Conservation (phyloP, 2,888 invertebrate genomes). For the Thecocarcelia acutangulata region DNA sequence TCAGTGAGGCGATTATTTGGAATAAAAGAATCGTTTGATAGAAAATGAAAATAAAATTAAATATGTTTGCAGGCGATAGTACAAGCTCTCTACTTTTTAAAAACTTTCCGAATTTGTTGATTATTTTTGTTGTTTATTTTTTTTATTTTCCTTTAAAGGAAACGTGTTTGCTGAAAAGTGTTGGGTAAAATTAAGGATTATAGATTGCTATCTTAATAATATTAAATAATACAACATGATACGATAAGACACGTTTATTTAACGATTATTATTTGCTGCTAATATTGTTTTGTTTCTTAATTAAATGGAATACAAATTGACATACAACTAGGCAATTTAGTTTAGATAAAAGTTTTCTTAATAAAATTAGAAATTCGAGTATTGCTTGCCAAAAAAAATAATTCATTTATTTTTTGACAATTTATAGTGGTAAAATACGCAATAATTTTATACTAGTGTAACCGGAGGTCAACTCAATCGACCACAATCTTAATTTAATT, state of each 20-base stretch:
- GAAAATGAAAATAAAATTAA: slow-evolving; percentile 34
- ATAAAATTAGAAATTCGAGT: too few species aligned
- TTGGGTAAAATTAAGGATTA: slow-evolving; percentile 50
- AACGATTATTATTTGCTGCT: slow-evolving; percentile 17
- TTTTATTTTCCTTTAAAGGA: not conserved
- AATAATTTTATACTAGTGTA: too few species aligned
- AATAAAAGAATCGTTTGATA: slow-evolving; percentile 56
- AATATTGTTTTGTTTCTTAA: not conserved
- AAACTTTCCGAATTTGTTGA: not conserved
- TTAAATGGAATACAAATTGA: not conserved
- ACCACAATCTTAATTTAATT: too few species aligned
- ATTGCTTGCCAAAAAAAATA: too few species aligned
- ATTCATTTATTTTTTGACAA: too few species aligned
- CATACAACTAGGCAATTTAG: too few species aligned
- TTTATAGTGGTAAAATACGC: too few species aligned
- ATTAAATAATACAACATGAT: slow-evolving; percentile 42
- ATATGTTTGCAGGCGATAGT: slow-evolving; percentile 53
- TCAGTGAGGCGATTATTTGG: slow-evolving; percentile 34
- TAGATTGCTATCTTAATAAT: slow-evolving; percentile 59
- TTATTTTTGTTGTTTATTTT: not conserved
- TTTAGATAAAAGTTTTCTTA: not conserved
- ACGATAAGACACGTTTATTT: slow-evolving; percentile 36
- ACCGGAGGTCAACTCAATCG: too few species aligned
- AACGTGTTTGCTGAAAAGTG: slow-evolving; percentile 3
- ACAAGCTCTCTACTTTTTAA: slow-evolving; percentile 9